Evolutionary conservation across 2,888 invertebrate genomes (phyloP).

Genomic region (Drosophila cognata): DNA sequence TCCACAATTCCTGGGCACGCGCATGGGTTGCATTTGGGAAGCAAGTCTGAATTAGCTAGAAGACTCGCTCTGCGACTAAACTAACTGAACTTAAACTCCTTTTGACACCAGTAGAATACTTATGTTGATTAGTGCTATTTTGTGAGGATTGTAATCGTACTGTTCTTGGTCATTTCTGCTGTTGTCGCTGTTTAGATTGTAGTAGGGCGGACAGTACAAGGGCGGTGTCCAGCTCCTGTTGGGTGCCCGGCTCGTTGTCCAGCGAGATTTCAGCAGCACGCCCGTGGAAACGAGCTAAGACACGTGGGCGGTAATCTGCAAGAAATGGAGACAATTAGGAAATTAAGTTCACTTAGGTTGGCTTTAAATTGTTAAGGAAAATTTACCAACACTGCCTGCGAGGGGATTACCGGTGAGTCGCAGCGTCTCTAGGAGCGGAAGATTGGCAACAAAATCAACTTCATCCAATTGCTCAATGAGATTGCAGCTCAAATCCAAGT

Average conservation of each 20-base stretch:
- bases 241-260: slow-evolving; percentile 94
- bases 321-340: neutral
- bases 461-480: slow-evolving; percentile 92
- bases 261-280: slow-evolving; percentile 93
- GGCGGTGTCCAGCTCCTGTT: slow-evolving; percentile 96
- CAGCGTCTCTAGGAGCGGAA: slow-evolving; percentile 95
- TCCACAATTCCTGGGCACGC: neutral
- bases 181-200: slow-evolving; percentile 76
- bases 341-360: neutral
- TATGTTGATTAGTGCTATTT: slow-evolving; percentile 26
- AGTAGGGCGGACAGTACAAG: slow-evolving; percentile 95
- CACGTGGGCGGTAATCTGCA: slow-evolving; percentile 95
- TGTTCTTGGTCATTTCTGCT: slow-evolving; percentile 57
- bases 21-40: neutral
- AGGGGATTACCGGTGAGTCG: slow-evolving; percentile 95
- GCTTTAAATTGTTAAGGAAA: neutral
- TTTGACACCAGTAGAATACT: slow-evolving; percentile 29
- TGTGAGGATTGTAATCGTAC: slow-evolving; percentile 13
- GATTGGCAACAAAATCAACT: slow-evolving; percentile 90
- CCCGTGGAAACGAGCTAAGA: slow-evolving; percentile 93
- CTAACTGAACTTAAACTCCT: slow-evolving; percentile 11
- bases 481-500: slow-evolving; percentile 95
- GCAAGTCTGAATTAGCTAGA: neutral
- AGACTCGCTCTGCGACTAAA: slow-evolving; percentile 5
- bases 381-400: slow-evolving; percentile 86